Evolutionary conservation across 2,888 invertebrate genomes (phyloP), one percentile per base, ranked within the genome.

Genomic region (Euclidia mi): DNA sequence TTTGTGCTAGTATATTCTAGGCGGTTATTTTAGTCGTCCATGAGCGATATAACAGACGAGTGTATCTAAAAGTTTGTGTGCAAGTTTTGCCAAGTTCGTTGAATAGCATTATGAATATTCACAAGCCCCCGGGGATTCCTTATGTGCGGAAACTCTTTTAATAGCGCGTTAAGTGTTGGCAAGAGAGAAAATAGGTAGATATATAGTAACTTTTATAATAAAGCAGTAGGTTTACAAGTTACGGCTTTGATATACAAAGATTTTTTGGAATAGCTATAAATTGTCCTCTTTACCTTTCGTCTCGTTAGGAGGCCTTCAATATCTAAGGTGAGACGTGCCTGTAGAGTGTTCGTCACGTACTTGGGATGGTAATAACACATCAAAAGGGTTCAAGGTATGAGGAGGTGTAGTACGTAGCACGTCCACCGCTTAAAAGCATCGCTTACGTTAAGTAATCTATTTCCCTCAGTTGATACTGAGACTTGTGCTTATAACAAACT

Each of bases 31-130:
- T 51, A 71, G 73, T 70, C 58, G 56, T 63, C 69, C 61, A 69
- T 67, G 68, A 77, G 66, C 79, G 71, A 71, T 79, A 76, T 73
- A 80, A 77, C 66, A 70, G 76, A 76, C n/a, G n/a, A n/a, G n/a
- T n/a, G n/a, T n/a, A n/a, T 64, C 71, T 63, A 78, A 81, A 87
- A 87, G 80, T 81, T 84, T 73, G 69, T 56, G 62, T 57, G 59
- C 68, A 84, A 84, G 81, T 87, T 85, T 73, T 52, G 65, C 71
- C 58, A 80, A 86, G 83, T 83, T 85, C 76, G 56, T 59, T 73
- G 79, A 84, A 82, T 73, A 74, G 71, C 79, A 78, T 81, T 82
- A 89, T 90, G 89, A 89, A 91, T 91, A 91, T 90, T 90, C 89
- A 90, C 74, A 83, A 81, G 83, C 84, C 82, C 81, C 79, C 67